Conservation (phyloP, 2,113 vertebrate genomes). For the Oryzias melastigma region DNA sequence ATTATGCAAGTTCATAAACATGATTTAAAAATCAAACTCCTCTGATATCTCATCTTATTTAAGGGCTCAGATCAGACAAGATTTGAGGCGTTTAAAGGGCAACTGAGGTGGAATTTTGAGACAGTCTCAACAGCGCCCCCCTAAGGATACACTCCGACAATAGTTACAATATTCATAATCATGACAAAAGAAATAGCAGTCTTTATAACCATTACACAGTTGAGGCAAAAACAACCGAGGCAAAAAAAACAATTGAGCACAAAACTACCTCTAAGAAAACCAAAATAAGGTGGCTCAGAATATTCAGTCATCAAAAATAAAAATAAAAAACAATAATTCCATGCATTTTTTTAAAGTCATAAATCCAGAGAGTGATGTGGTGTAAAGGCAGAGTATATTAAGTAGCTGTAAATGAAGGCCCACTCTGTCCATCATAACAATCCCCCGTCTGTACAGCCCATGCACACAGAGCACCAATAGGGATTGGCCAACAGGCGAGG, state of each 20-base stretch:
- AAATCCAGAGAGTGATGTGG: constrained; percentile 67
- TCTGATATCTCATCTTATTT: constrained; percentile 53
- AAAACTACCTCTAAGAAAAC: constrained; percentile 64
- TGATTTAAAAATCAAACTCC: constrained; percentile 69
- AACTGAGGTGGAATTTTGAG: constrained; percentile 66
- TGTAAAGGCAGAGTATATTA: constrained; percentile 61
- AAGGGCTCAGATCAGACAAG: constrained; percentile 57
- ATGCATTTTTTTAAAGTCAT: constrained; percentile 63
- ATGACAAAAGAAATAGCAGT: constrained; percentile 52
- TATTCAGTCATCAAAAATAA: constrained; percentile 61
- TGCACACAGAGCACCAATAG: constrained; percentile 78
- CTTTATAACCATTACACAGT: constrained; percentile 66
- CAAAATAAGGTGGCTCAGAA: constrained; percentile 71
- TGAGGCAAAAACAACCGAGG: constrained; percentile 70
- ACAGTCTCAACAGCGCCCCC: constrained; percentile 68
- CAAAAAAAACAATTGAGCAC: constrained; percentile 62
- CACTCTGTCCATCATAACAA: constrained; percentile 61
- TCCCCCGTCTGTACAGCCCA: constrained; percentile 71
- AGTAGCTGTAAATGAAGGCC: constrained; percentile 40
- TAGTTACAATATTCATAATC: constrained; percentile 64
- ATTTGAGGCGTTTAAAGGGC: constrained; percentile 70
- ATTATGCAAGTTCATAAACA: constrained; percentile 71
- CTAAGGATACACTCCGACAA: constrained; percentile 66
- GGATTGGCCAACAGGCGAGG: constrained; percentile 61
- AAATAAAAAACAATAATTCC: constrained; percentile 48